A percentile compares a stretch with the other conserved stretches of the same genome.
Evolutionary conservation across 2,797 vertebrate genomes (phyloP).

Genomic region (Aphelocoma californica): DNA sequence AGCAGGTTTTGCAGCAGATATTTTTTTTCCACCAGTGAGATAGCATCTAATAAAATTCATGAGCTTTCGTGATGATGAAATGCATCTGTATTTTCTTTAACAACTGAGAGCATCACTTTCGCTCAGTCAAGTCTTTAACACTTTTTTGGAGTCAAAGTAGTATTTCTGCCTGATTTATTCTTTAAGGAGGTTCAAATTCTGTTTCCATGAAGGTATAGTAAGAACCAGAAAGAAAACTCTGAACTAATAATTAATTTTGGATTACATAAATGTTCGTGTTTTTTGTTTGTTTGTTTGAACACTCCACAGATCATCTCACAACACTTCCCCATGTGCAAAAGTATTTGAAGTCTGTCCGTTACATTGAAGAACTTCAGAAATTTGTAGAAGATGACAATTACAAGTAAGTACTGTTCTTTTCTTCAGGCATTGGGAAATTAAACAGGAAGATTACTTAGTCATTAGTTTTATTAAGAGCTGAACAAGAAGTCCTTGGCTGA

Average conservation of each 20-base stretch:
- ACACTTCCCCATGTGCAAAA: constrained; percentile 92
- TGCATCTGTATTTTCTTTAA: not conserved
- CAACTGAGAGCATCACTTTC: not conserved
- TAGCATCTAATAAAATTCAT: not conserved
- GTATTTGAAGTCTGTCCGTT: constrained; percentile 92
- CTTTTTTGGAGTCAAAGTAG: not conserved
- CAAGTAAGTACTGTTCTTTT: constrained; percentile 81
- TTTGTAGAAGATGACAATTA: constrained; percentile 97
- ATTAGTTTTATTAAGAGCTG: not conserved
- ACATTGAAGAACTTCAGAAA: constrained; percentile 96
- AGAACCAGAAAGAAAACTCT: not conserved
- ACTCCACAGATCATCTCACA: constrained; percentile 83
- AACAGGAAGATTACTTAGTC: not conserved
- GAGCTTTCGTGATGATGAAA: not conserved
- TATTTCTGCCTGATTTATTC: not conserved
- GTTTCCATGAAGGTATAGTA: not conserved
- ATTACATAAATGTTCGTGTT: not conserved
- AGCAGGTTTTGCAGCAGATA: not conserved
- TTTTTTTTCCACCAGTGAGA: not conserved
- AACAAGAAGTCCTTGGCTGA: not conserved
- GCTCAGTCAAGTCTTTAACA: not conserved
- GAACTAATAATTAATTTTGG: not conserved
- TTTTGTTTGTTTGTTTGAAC: not conserved
- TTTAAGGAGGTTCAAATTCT: not conserved
- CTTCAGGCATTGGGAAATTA: not conserved